Conservation (phyloP, 2,113 vertebrate species). For the Proteles cristata region DNA sequence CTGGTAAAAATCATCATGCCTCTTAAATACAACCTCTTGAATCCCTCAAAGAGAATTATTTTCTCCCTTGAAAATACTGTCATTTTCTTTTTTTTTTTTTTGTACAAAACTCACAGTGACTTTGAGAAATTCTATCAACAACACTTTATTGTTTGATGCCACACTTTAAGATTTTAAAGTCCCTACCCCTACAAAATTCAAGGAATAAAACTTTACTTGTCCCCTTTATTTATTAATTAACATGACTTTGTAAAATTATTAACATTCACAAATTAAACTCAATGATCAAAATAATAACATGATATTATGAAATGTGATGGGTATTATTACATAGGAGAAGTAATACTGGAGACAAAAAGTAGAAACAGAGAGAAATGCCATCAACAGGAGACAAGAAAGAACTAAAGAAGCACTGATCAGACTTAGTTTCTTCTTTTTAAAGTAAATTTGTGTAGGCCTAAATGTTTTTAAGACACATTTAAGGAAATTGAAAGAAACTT, state of each 20-base stretch:
- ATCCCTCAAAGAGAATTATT: background rate
- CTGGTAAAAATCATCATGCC: background rate
- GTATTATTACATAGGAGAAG: background rate
- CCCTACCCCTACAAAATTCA: background rate
- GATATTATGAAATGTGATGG: background rate
- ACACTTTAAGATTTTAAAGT: background rate
- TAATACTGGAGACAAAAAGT: background rate
- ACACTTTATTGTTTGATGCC: background rate
- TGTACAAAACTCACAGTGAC: background rate
- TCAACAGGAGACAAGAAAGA: background rate
- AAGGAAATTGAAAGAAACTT: background rate
- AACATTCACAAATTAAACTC: slow-evolving; percentile 7
- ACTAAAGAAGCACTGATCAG: background rate
- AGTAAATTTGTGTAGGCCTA: background rate
- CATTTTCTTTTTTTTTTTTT: background rate
- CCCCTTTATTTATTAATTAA: background rate
- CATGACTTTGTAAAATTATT: background rate
- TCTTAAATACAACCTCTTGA: background rate
- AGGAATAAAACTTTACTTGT: background rate
- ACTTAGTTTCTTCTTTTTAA: background rate
- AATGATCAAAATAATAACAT: slow-evolving; percentile 8
- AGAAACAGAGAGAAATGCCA: background rate
- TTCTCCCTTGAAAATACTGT: background rate
- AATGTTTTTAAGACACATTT: background rate
- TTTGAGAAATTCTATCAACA: slow-evolving; percentile 32